phyloP scores from a whole-genome alignment of 1,140 invertebrate species.

The Kradibia gibbosae region DNA sequence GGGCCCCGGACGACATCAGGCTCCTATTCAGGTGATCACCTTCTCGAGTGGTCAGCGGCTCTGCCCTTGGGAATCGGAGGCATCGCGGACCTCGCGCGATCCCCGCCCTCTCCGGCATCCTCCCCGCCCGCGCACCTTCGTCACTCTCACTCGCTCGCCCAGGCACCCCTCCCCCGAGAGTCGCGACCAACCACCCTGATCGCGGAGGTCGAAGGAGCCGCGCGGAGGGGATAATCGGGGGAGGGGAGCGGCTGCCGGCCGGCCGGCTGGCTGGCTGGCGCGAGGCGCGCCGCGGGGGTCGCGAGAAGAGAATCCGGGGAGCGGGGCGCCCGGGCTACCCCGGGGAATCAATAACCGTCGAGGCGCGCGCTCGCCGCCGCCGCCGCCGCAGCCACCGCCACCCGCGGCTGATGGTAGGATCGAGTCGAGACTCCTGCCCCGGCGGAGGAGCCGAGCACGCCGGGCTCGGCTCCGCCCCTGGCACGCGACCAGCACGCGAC shows the following conservation, averaged over 20 bases:
- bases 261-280: neutral
- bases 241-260: neutral
- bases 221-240: slow-evolving; percentile 1
- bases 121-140: no score
- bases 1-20: no score
- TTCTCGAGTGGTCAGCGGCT: no score
- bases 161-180: no score
- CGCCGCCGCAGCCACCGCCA: no score
- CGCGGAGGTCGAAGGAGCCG: no score
- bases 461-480: slow-evolving; percentile 66
- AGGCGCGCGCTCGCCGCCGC: slow-evolving; percentile 56
- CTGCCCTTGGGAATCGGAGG: no score
- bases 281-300: neutral
- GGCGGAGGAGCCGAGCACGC: slow-evolving; percentile 44
- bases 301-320: slow-evolving; percentile 5
- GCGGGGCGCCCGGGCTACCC: slow-evolving; percentile 56
- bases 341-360: slow-evolving; percentile 72
- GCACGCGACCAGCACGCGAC: slow-evolving; percentile 72
- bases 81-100: no score
- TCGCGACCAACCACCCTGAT: no score
- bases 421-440: slow-evolving; percentile 24
- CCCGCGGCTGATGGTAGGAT: slow-evolving; percentile 59
- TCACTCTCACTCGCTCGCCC: no score
- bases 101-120: no score
- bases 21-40: neutral